Base-by-base conservation (phyloP, 2,888 invertebrate species). In the Leucophora obtusa region DNA sequence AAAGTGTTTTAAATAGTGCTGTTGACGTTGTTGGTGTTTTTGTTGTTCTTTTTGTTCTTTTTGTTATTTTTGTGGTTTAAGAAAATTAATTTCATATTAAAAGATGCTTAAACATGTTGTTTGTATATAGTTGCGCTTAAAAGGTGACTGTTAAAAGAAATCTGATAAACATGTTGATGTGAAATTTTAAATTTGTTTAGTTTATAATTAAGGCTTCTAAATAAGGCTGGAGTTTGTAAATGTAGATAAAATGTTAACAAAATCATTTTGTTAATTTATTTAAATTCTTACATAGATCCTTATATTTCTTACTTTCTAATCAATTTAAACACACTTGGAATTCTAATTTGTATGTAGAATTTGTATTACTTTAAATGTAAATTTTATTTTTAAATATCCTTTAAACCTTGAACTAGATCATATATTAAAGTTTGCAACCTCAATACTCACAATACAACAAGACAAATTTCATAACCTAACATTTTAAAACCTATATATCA, bases 21-120 rank as follows among this genome's bases (percentile, higher is more conserved):
- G 51, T 28, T 47, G 51, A 9, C 18, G 9, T 50, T 62, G 50
- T 17, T 33, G n/a, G 7, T 56, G 24, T 56, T 7, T 14, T 54
- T 24, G 0, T 28, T 62, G 24, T 10, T 24, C 15, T 8, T 21
- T 8, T 21, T 14, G 1, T 51, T 51, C 33, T 21, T 7, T 5
- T 33, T 59, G 24, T 33, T 59, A 17, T 66, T 66, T 65, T 51
- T 58, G 58, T 43, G 24, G 73, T 28, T 59, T 59, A 24, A 58
- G 58, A 65, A 65, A 65, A 66, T 51, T 38, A 66, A 58, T 66
- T 73, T 59, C 14, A n/a, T 51, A 54, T 54, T 66, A 66, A 66
- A 21, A 66, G 0, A 10, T 21, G 1, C 24, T 66, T 15, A 38
- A 54, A 17, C 8, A 15, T 38, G n/a, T 24, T 59, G 8, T 2